These are phyloP conservation scores for Vulpes lagopus DNA, from an alignment of 2,113 vertebrate genomes.

Conservation along the genomic window DNA sequence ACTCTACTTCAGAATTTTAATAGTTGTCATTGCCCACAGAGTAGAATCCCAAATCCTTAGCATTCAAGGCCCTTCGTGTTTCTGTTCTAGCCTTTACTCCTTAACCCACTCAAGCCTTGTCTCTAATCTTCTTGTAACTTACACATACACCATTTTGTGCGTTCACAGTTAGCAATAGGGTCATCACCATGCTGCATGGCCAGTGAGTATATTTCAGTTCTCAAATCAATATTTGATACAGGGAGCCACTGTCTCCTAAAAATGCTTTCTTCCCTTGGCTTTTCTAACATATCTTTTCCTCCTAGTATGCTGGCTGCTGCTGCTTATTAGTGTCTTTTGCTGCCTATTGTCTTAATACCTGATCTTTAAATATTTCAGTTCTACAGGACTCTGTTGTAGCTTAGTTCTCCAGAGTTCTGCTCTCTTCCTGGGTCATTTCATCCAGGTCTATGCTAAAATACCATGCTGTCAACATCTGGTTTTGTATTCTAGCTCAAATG, in stretches of 20 bases:
- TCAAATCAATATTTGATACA: conserved; percentile 28
- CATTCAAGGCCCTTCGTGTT: background rate
- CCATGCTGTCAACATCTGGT: background rate
- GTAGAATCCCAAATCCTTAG: background rate
- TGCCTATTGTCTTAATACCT: background rate
- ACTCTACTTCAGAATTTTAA: conserved; percentile 54
- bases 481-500: conserved; percentile 38
- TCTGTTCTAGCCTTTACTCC: conserved; percentile 2
- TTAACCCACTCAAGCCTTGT: conserved; percentile 2
- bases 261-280: conserved; percentile 8
- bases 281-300: conserved; percentile 24
- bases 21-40: conserved; percentile 23
- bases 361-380: conserved; percentile 58
- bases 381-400: background rate
- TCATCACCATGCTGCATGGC: background rate
- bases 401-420: conserved; percentile 50
- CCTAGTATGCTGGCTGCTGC: background rate
- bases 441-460: background rate
- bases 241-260: background rate
- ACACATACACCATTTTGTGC: background rate
- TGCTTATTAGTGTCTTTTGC: background rate
- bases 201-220: background rate
- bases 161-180: conserved; percentile 6
- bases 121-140: background rate
- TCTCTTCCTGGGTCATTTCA: conserved; percentile 30